Conservation (phyloP, 2,113 vertebrate species). For the Datnioides undecimradiatus region DNA sequence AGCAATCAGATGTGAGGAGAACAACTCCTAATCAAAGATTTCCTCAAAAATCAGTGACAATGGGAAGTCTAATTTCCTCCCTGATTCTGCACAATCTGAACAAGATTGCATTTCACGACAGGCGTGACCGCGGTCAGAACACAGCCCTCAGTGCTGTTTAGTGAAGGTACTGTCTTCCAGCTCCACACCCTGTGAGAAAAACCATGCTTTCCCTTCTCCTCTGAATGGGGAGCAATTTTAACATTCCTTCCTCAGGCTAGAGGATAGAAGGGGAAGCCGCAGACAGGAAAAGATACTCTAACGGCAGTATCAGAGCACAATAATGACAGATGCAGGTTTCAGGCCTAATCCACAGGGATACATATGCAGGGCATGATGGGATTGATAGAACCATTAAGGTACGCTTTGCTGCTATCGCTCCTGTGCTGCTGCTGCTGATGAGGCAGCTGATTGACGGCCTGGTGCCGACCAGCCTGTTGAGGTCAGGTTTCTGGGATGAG, state of each 20-base stretch:
- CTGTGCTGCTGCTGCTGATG: conserved; percentile 41
- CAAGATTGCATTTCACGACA: conserved; percentile 27
- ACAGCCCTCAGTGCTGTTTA: not conserved
- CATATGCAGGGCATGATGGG: conserved; percentile 41
- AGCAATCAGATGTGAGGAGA: conserved; percentile 1
- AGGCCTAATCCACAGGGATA: conserved; percentile 51
- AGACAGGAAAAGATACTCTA: conserved; percentile 58
- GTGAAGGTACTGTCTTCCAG: conserved; percentile 38
- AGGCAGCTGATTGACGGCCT: conserved; percentile 67
- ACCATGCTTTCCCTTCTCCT: conserved; percentile 45
- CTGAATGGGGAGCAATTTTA: conserved; percentile 58
- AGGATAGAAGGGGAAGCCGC: conserved; percentile 34
- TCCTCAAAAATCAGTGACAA: conserved; percentile 35
- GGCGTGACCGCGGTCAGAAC: conserved; percentile 11
- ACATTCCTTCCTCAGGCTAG: conserved; percentile 64
- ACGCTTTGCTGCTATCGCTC: conserved; percentile 30
- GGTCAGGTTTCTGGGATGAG: conserved; percentile 65
- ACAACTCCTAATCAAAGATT: conserved; percentile 42
- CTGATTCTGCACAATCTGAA: conserved; percentile 34
- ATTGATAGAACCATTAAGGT: conserved; percentile 55
- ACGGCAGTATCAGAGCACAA: conserved; percentile 62
- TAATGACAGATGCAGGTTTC: conserved; percentile 70
- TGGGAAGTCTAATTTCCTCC: conserved; percentile 22
- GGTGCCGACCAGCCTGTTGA: conserved; percentile 27
- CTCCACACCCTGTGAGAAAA: conserved; percentile 63